Base-by-base conservation (phyloP, 1,140 invertebrate species). In the Chlorops oryzae region DNA sequence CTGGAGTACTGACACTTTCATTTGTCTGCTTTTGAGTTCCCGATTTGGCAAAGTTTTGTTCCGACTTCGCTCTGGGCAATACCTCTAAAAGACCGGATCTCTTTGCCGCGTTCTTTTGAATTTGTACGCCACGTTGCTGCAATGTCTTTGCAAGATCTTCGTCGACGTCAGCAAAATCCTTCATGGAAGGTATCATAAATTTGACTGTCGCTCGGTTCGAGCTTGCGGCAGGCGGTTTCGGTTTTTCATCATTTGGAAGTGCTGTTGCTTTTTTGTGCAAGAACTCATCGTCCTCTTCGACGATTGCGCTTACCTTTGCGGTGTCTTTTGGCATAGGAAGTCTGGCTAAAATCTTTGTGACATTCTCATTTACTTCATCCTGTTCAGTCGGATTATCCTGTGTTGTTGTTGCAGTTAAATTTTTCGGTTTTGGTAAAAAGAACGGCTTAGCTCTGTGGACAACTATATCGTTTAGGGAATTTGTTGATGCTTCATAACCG, bases 251-350 rank as follows among this genome's bases (percentile, higher is more conserved):
- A 28, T 32, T 43, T 47, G 32, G 50, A 1, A 32, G 12, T 5
- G 54, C 52, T 4, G 54, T 54, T 48, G 73, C 75, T 56, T 78
- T 80, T 59, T 80, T 80, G 47, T 76, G 74, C n/a, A 80, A 50
- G 57, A 80, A 80, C 59, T 80, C 79, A 65, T 80, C 79, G 56
- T 80, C 78, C 37, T 73, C 73, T 54, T 80, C 78, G 48, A 73
- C 64, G 13, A 77, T 59, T 2, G 51, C 25, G 24, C 23, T 39
- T 1, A 13, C 5, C 2, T 20, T 5, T 28, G 32, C 13, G 23
- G 35, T 34, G 52, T 25, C 40, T 50, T 54, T 54, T 5, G 69
- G 69, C 50, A 56, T 54, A 0, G 69, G 69, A 0, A 72, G 51
- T 17, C 59, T 62, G 10, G 57, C 55, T 58, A 70, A 70, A 1